Evolutionary conservation across 2,113 vertebrate species (phyloP), one percentile per base, ranked within the genome.

Genomic region (Marmota flaviventris): DNA sequence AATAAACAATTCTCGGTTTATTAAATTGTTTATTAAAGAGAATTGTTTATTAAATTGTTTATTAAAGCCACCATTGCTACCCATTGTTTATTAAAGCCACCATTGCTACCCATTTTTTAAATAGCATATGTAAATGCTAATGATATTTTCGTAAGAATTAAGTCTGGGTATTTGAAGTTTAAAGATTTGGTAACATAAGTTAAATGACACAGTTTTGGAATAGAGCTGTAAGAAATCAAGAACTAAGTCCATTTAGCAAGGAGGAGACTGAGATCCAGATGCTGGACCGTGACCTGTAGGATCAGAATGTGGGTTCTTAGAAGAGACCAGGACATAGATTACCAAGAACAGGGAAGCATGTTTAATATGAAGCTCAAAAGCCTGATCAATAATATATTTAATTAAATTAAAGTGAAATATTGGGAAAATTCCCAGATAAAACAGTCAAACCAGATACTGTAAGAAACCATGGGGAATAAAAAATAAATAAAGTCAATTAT

Each of bases 331-430:
- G 12, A 58, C 18, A 5, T 11, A 13, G 2, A 25, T n/a, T 65
- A 51, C 32, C 75, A 78, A 24, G 18, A 94, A 69, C 27, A 93
- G 9, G 24, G 45, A 77, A 95, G 63, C 1, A 5, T 12, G 4
- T 61, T 88, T 32, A 39, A 5, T 13, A 84, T 45, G n/a, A 87
- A 27, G 9, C 7, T 81, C 42, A 69, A 10, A 37, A 34, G 32
- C 34, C 37, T 67, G 2, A 56, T 89, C 29, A 63, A 58, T 75
- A 63, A 82, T 2, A 86, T 20, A 53, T 94, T 87, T 61, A 82
- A 89, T 95, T 76, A 89, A 65, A 37, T 78, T 78, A 86, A 42
- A 90, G n/a, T 39, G 1, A 37, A 83, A 61, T 85, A 70, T 58
- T 53, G 70, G 7, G 10, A 63, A 90, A 88, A 73, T n/a, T 13